Percentiles rank a stretch among this genome's conserved stretches.
phyloP scores from a whole-genome alignment of 92 coral and sea anemone genomes.

The Porites cylindrica region DNA sequence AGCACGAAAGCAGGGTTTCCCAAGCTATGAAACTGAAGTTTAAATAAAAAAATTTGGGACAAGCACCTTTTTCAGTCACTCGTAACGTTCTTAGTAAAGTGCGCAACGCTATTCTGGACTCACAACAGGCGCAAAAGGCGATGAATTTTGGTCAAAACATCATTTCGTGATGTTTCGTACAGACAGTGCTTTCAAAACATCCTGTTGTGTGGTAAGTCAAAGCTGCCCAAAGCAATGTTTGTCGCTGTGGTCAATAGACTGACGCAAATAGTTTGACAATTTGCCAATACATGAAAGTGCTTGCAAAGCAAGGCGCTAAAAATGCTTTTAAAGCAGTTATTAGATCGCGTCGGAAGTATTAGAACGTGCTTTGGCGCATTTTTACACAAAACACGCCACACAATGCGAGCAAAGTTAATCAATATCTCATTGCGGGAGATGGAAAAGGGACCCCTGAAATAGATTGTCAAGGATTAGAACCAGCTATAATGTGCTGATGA shows the following conservation, averaged over 20 bases:
- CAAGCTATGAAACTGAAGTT: conserved; percentile 10
- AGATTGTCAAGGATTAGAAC: background rate
- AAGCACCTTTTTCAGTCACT: background rate
- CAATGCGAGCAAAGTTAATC: background rate
- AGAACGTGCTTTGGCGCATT: background rate
- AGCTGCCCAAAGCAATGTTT: background rate
- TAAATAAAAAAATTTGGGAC: background rate
- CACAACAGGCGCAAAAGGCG: background rate
- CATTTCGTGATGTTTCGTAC: background rate
- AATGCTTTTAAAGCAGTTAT: background rate
- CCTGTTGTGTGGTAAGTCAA: background rate
- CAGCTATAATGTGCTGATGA: background rate
- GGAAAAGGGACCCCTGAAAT: background rate
- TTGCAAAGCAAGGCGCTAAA: background rate
- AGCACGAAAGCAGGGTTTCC: background rate
- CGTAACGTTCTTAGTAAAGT: background rate
- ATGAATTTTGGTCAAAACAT: background rate
- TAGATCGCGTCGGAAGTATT: background rate
- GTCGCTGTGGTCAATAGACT: background rate
- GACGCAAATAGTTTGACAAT: background rate
- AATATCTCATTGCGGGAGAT: background rate
- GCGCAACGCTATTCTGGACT: background rate
- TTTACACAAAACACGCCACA: background rate
- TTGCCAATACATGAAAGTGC: background rate
- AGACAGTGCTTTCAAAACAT: background rate